phyloP scores from a whole-genome alignment of 2,888 invertebrate species.

The Sicus ferrugineus region DNA sequence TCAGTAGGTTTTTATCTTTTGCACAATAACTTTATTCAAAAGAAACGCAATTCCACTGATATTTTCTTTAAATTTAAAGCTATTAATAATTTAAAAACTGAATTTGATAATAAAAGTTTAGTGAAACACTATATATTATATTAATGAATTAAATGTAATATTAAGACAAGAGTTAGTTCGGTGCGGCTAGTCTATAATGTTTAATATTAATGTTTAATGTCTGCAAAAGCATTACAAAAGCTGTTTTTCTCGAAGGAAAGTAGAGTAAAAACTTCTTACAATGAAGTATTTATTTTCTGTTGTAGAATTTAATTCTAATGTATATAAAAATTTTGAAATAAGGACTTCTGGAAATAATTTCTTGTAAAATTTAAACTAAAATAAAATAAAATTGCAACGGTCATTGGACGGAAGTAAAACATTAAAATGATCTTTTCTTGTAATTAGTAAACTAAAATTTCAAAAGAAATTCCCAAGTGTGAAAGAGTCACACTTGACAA shows the following conservation, averaged over 20 bases:
- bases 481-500: no score
- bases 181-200: conserved; percentile 6
- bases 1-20: no score
- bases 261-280: not conserved
- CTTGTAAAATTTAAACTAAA: no score
- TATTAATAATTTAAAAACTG: not conserved
- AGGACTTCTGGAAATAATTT: no score
- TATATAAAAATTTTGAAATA: no score
- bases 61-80: not conserved
- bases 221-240: not conserved
- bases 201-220: conserved; percentile 6
- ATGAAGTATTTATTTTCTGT: conserved; percentile 15
- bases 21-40: no score
- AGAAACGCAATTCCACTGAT: not conserved
- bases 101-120: not conserved
- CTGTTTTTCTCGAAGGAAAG: not conserved
- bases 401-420: no score
- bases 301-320: no score
- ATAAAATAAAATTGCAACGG: no score
- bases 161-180: not conserved
- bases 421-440: no score
- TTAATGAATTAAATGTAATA: not conserved
- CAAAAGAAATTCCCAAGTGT: no score
- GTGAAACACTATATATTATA: not conserved
- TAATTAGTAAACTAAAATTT: no score